These are phyloP conservation scores for Dorcus hopei DNA, from an alignment of 2,888 invertebrate genomes.

Conservation along the genomic window DNA sequence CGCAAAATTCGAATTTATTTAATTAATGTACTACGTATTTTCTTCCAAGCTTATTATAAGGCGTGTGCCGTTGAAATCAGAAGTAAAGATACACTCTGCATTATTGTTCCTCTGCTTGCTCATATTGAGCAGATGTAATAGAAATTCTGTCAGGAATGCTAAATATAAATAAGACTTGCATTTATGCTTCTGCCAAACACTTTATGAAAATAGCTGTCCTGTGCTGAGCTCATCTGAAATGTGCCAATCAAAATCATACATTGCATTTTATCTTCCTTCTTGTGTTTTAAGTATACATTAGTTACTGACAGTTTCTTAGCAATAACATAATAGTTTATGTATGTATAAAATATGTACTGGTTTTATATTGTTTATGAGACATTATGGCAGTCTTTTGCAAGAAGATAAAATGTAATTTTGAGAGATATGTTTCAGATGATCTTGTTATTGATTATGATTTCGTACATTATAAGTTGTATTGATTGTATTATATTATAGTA, in stretches of 20 bases:
- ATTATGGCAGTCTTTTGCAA: slow-evolving; percentile 4
- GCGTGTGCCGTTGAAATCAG: slow-evolving; percentile 4
- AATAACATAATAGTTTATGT: slow-evolving; percentile 9
- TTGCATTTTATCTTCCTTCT: background rate
- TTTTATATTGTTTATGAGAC: slow-evolving; percentile 6
- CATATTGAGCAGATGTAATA: slow-evolving; percentile 38
- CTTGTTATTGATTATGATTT: slow-evolving; percentile 26
- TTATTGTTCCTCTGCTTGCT: slow-evolving; percentile 36
- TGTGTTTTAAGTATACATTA: background rate
- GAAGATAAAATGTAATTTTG: slow-evolving; percentile 19
- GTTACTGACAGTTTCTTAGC: background rate
- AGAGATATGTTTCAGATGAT: slow-evolving; percentile 29
- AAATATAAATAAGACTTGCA: slow-evolving; percentile 30
- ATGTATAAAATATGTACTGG: slow-evolving; percentile 17
- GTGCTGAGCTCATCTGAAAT: slow-evolving; percentile 27
- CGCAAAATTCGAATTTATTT: too few species aligned
- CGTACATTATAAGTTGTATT: slow-evolving; percentile 27
- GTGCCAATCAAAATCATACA: slow-evolving; percentile 21
- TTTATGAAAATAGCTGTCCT: slow-evolving; percentile 28
- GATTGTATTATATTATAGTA: slow-evolving; percentile 32
- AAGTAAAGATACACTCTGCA: slow-evolving; percentile 28
- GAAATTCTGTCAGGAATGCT: slow-evolving; percentile 30
- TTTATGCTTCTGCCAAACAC: slow-evolving; percentile 34
- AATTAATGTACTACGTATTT: too few species aligned
- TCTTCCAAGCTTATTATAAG: too few species aligned